Evolutionary conservation across 2,113 vertebrate genomes (phyloP).

Genomic region (Ramphastos sulfuratus): DNA sequence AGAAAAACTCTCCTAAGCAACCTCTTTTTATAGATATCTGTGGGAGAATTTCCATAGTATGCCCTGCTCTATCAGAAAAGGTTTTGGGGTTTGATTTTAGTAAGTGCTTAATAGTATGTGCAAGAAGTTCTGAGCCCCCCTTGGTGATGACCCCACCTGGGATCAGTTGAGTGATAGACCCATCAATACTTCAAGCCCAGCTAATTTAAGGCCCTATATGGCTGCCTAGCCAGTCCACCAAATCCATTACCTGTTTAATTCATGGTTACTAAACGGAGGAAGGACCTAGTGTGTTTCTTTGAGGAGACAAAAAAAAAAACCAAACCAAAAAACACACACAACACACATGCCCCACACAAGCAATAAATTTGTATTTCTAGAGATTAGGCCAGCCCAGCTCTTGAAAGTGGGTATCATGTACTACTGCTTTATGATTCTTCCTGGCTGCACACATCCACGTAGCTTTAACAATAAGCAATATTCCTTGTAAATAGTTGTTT

Average conservation of each 20-base stretch:
- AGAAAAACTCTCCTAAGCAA: background rate
- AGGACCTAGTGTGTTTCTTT: constrained; percentile 22
- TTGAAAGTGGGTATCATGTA: background rate
- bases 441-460: background rate
- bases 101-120: background rate
- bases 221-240: constrained; percentile 50
- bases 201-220: constrained; percentile 44
- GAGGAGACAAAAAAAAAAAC: too few species aligned
- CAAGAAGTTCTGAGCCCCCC: background rate
- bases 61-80: background rate
- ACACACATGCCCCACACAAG: too few species aligned
- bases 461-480: background rate
- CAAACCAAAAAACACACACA: too few species aligned
- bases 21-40: background rate
- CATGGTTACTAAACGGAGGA: constrained; percentile 70
- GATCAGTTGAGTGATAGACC: constrained; percentile 9
- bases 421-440: background rate
- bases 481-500: background rate
- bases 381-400: background rate
- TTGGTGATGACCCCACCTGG: background rate
- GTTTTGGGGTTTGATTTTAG: background rate
- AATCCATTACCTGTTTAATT: constrained; percentile 62
- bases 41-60: background rate
- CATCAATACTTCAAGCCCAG: constrained; percentile 64
- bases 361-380: background rate